These are phyloP conservation scores for Gorsachius magnificus DNA, from an alignment of 2,797 vertebrate genomes.

Conservation along the genomic window DNA sequence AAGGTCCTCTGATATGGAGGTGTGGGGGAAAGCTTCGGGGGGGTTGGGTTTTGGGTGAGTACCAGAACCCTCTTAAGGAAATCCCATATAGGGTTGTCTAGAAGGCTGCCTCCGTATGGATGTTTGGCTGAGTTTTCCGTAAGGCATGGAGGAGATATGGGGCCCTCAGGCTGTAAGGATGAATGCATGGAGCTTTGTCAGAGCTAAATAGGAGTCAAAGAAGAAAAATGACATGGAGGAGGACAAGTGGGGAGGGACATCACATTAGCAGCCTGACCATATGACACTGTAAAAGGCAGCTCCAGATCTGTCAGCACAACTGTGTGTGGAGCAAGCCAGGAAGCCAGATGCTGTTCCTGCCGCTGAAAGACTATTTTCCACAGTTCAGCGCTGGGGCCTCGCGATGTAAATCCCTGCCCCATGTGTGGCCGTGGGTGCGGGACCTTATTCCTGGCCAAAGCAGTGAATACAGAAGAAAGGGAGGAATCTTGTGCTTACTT, in stretches of 20 bases:
- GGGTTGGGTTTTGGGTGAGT: neutral
- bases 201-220: slow-evolving; percentile 1
- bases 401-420: slow-evolving; percentile 28
- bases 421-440: neutral
- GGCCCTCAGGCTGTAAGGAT: neutral
- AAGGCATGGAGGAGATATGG: neutral
- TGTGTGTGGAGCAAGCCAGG: slow-evolving; percentile 15
- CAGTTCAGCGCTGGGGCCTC: neutral
- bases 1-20: neutral
- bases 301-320: slow-evolving; percentile 51
- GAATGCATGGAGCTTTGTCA: neutral
- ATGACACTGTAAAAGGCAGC: slow-evolving; percentile 48
- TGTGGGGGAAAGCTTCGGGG: neutral
- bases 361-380: slow-evolving; percentile 34
- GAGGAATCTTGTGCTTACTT: neutral
- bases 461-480: neutral
- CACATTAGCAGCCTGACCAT: slow-evolving; percentile 15
- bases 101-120: neutral
- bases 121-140: neutral
- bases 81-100: rapidly evolving
- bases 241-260: slow-evolving; percentile 36
- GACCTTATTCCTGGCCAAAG: slow-evolving; percentile 37
- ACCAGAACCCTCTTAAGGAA: neutral
- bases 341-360: slow-evolving; percentile 55
- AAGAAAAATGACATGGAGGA: slow-evolving; percentile 43